Conservation (phyloP, 2,888 invertebrate species). For the Camptogramma bilineatum region DNA sequence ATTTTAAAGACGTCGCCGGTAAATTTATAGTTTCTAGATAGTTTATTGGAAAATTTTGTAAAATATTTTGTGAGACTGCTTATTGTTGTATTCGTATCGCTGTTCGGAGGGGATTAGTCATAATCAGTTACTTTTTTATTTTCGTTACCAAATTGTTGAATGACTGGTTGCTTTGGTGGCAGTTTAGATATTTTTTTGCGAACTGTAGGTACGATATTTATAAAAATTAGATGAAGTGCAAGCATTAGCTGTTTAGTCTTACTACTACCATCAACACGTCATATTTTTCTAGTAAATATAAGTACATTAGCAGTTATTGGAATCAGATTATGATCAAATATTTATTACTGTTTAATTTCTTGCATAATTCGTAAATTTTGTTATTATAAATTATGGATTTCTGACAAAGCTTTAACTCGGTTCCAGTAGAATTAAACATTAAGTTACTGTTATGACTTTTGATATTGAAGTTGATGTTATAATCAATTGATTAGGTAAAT, state of each 20-base stretch:
- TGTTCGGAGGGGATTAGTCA: conserved; percentile 75
- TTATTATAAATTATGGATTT: conserved; percentile 84
- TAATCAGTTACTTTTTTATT: conserved; percentile 79
- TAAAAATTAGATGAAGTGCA: conserved; percentile 46
- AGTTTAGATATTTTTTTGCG: conserved; percentile 68
- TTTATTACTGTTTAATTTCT: conserved; percentile 84
- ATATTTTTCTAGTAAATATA: conserved; percentile 61
- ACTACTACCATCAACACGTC: conserved; percentile 66
- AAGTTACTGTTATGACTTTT: conserved; percentile 84
- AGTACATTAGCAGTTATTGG: conserved; percentile 67
- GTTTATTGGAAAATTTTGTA: conserved; percentile 81
- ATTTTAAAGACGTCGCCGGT: conserved; percentile 79
- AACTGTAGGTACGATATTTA: conserved; percentile 55
- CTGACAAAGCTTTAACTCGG: conserved; percentile 85
- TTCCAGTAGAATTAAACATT: conserved; percentile 84
- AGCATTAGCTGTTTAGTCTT: conserved; percentile 49
- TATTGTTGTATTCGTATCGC: conserved; percentile 84
- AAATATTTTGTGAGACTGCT: conserved; percentile 86
- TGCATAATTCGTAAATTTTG: conserved; percentile 82
- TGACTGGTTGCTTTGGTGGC: conserved; percentile 80
- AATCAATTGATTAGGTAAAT: conserved; percentile 83
- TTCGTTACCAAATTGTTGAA: conserved; percentile 85
- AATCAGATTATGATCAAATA: conserved; percentile 83
- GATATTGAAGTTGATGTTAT: conserved; percentile 84
- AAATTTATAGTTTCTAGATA: conserved; percentile 80